A percentile compares a stretch with the other conserved stretches of the same genome.
These are phyloP conservation scores for Heliconius hortense DNA, from an alignment of 2,888 invertebrate species.

Conservation along the genomic window DNA sequence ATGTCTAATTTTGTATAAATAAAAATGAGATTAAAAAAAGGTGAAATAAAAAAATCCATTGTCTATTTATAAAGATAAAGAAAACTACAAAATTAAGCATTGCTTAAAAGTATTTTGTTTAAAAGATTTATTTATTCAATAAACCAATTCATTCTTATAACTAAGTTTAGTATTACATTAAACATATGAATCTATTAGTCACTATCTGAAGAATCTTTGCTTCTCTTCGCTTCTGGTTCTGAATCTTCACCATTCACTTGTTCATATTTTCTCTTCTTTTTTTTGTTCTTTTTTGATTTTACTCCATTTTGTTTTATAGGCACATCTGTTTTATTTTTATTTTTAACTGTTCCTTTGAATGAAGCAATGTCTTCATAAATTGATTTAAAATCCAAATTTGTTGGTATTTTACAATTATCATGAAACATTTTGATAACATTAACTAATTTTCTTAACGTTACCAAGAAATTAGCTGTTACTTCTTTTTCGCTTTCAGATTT, in stretches of 20 bases:
- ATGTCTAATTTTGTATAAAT: not conserved
- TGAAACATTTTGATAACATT: constrained; percentile 75
- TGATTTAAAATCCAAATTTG: constrained; percentile 59
- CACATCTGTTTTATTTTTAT: constrained; percentile 49
- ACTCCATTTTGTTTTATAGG: constrained; percentile 45
- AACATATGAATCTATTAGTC: constrained; percentile 44
- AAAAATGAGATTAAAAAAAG: not conserved
- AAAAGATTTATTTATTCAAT: constrained; percentile 1
- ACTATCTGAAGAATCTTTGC: constrained; percentile 51
- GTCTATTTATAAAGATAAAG: not conserved
- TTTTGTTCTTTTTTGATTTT: constrained; percentile 54
- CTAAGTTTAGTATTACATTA: not conserved
- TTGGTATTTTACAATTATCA: constrained; percentile 62
- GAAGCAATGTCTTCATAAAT: constrained; percentile 47
- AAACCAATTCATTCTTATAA: constrained; percentile 5
- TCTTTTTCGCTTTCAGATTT: constrained; percentile 61
- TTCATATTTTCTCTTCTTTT: constrained; percentile 64
- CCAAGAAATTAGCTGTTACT: constrained; percentile 82
- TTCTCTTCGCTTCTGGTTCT: constrained; percentile 58
- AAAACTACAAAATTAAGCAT: not conserved
- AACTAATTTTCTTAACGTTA: constrained; percentile 78
- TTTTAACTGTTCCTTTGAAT: constrained; percentile 58
- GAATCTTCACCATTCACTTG: constrained; percentile 56
- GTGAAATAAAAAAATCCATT: not conserved
- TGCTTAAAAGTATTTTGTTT: constrained; percentile 7